Base-by-base conservation (phyloP, 1,140 invertebrate genomes). In the Leptoteleia sp. region DNA sequence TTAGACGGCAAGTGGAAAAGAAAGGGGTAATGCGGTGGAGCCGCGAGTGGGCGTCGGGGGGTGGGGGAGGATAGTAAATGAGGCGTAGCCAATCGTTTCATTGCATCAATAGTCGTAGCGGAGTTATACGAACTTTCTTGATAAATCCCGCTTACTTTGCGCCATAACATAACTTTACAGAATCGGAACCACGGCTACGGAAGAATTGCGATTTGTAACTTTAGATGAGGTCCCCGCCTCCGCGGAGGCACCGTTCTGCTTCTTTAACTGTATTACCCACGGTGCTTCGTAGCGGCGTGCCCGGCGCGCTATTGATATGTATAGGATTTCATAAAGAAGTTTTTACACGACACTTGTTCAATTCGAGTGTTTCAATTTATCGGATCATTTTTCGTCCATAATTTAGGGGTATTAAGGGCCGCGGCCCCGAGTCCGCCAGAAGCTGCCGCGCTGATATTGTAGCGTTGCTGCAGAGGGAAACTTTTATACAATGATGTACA, bases 141-240 rank as follows among this genome's bases (percentile, higher is more conserved):
- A 89, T 89, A 89, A 89, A 89, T 89, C 83, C 86, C 86, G 85
- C 84, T 88, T 89, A 89, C 87, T 89, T 87, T 85, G 84, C 84
- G 83, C 88, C 86, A 88, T 89, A 89, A 89, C 87, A 89, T 89
- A 89, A 89, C 87, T 89, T 87, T 84, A 88, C 85, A 86, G 87
- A 88, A 88, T 88, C 85, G 86, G 85, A 88, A 89, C 82, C 87
- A 88, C 83, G 82, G 86, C 86, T 85, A 89, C 81, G 87, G 87
- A 89, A 89, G 88, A 89, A 89, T 89, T 89, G 88, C 86, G 84
- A 89, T 89, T 89, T 87, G 87, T 89, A 89, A 89, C 87, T 89
- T 89, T 88, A 86, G 87, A 89, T 87, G 87, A 89, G 88, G 81
- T 87, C 82, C 73, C 83, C 78, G 65, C 77, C 77, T 75, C 64